Evolutionary conservation across 2,113 vertebrate species (phyloP), one percentile per base, ranked within the genome.

Genomic region (Sinocyclocheilus anophthalmus): DNA sequence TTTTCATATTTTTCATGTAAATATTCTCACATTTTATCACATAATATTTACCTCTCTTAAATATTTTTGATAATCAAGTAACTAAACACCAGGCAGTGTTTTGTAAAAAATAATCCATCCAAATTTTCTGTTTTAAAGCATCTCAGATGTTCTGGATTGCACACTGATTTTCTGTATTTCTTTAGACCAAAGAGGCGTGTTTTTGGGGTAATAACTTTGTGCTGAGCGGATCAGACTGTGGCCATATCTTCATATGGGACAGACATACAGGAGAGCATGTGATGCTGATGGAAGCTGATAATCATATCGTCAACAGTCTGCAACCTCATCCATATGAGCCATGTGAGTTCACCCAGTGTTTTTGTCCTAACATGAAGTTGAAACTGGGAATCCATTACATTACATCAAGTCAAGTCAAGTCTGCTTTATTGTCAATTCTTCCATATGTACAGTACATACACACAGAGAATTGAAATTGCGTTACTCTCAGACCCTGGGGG

Each of bases 181-280:
- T 53, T 14, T 61, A 99, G 98, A 99, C 99, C 85, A 99, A 99
- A 89, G 98, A 99, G 30, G 97, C 98, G 6, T 97, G 97, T 91
- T 99, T 99, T 90, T 99, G 98, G 98, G 98, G 98, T 82, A 96
- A 96, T 92, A 98, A 98, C 92, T 99, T 99, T 87, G 98, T 99
- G 76, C 97, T 99, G 97, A 99, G 98, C 50, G 97, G 98, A 22
- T 99, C 98, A 8, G 98, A 99, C 91, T 99, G 98, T 26, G 98
- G 98, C 69, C 98, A 99, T 90, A 98, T 99, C 92, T 99, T 99
- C 90, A 97, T 99, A 91, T 99, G 98, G 98, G 97, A 99, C 92
- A 95, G 97, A 65, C 97, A 97, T 90, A 99, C 97, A 0, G 96
- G 30, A 30, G 30, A 30, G 30, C 30, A 30, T 30, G 30, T 99